Conservation (phyloP, 2,797 vertebrate species). For the Petrocephalus sullivani region DNA sequence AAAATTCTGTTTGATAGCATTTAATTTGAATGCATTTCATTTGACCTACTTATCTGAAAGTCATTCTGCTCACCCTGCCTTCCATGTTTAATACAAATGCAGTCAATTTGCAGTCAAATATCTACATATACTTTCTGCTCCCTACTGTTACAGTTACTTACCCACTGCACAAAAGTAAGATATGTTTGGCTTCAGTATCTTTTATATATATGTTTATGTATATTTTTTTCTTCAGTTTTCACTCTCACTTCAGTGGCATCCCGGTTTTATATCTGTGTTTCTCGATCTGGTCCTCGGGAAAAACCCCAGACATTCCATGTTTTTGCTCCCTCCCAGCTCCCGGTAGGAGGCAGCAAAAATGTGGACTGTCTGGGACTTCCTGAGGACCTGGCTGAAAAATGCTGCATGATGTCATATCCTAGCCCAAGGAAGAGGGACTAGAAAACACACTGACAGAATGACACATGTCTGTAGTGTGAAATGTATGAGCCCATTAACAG, state of each 20-base stretch:
- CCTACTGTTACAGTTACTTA: not conserved
- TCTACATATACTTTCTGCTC: not conserved
- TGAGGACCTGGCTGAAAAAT: not conserved
- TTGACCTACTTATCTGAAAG: not conserved
- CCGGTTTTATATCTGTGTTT: not conserved
- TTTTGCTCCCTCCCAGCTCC: not conserved
- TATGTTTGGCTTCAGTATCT: not conserved
- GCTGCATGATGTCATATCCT: not conserved
- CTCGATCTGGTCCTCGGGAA: not conserved
- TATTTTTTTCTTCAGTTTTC: not conserved
- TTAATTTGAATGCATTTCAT: not conserved
- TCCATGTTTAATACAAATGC: not conserved
- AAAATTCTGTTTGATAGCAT: not conserved
- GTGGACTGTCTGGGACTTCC: not conserved
- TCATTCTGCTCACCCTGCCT: not conserved
- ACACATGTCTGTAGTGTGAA: not conserved
- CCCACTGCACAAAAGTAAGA: not conserved
- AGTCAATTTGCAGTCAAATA: not conserved
- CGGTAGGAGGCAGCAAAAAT: not conserved
- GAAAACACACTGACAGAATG: not conserved
- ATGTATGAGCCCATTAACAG: not conserved
- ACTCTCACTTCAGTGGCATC: not conserved
- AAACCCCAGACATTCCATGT: not conserved
- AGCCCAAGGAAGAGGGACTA: not conserved
- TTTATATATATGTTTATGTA: not conserved